Evolutionary conservation across 2,113 vertebrate genomes (phyloP).

Genomic region (Pimephales promelas): DNA sequence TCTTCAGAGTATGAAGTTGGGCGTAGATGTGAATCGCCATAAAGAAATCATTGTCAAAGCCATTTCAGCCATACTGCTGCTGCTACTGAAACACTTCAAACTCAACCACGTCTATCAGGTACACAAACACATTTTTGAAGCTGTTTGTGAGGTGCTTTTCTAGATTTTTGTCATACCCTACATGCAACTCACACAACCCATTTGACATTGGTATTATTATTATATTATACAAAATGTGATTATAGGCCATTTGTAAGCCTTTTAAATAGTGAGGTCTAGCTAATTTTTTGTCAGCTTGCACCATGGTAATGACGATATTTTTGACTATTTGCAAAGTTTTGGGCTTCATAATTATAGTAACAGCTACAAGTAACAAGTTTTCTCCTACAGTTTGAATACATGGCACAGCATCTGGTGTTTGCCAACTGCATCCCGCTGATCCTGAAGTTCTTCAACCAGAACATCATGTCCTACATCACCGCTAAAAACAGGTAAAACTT

Average conservation of each 20-base stretch:
- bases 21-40: slow-evolving; percentile 95
- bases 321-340: not conserved
- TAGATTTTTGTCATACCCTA: not conserved
- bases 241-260: not conserved
- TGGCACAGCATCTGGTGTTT: slow-evolving; percentile 98
- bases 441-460: slow-evolving; percentile 99
- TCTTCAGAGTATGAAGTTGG: slow-evolving; percentile 98
- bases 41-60: slow-evolving; percentile 98
- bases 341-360: too few species aligned
- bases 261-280: not conserved
- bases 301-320: not conserved
- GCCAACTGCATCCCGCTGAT: slow-evolving; percentile 99
- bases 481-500: slow-evolving; percentile 91
- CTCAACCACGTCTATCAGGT: slow-evolving; percentile 98
- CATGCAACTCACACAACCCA: not conserved
- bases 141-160: not conserved
- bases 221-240: not conserved
- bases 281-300: not conserved
- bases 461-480: slow-evolving; percentile 99
- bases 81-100: slow-evolving; percentile 97
- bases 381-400: slow-evolving; percentile 90
- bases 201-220: not conserved
- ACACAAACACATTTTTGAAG: not conserved
- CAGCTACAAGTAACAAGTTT: not conserved
- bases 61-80: slow-evolving; percentile 92